Evolutionary conservation across 2,797 vertebrate species (phyloP).

Genomic region (Glossophaga mutica): DNA sequence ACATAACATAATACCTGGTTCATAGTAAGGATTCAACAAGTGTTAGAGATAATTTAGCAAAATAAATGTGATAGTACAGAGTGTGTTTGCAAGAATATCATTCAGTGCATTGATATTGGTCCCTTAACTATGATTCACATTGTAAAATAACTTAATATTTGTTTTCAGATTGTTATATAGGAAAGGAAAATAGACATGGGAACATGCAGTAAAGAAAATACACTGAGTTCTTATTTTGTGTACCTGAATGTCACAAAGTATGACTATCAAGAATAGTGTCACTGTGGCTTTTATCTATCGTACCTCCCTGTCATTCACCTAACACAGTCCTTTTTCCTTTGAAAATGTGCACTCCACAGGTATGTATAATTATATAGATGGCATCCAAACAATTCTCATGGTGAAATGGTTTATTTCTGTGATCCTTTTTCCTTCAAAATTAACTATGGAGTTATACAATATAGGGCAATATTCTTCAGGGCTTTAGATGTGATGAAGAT

Average conservation of each 20-base stretch:
- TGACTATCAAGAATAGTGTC: too few relatives aligned
- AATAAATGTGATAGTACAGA: background rate
- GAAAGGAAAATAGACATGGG: background rate
- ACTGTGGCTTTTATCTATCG: background rate
- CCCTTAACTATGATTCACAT: background rate
- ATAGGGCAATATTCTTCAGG: background rate
- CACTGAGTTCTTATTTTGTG: background rate
- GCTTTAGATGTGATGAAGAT: background rate
- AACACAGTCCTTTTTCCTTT: background rate
- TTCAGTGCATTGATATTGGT: background rate
- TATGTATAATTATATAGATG: background rate
- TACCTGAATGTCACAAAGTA: background rate
- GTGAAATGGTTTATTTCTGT: background rate
- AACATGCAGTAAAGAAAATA: background rate
- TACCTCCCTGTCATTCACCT: too few relatives aligned
- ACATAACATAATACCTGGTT: background rate
- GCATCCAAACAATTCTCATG: background rate
- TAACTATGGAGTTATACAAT: background rate
- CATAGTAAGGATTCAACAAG: rapidly evolving
- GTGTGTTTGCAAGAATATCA: background rate
- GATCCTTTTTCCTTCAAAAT: background rate
- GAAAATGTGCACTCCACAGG: background rate
- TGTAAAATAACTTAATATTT: background rate
- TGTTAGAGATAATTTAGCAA: background rate
- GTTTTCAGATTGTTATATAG: background rate